Conservation (phyloP, 2,888 invertebrate species). For the Tenodera sinensis region DNA sequence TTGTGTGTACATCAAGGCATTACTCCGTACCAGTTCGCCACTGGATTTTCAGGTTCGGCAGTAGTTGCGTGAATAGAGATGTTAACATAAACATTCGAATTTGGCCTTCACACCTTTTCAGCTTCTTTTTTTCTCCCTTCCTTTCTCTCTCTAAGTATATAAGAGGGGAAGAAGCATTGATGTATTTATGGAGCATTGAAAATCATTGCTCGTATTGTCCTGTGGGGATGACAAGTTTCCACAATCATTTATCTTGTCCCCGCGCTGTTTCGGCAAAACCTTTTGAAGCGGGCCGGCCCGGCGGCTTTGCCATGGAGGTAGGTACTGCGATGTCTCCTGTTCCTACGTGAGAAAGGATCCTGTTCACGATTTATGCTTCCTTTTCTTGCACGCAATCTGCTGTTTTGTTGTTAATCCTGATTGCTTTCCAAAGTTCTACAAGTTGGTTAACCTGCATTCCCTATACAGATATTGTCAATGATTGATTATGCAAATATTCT, state of each 20-base stretch:
- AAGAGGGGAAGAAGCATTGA: conserved; percentile 14
- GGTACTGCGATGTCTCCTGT: background rate
- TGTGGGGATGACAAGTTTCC: background rate
- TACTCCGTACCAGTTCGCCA: background rate
- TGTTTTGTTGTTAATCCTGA: background rate
- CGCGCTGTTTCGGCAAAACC: background rate
- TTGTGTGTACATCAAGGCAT: background rate
- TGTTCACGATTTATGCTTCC: background rate
- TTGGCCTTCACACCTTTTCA: conserved; percentile 30
- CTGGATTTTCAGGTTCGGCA: background rate
- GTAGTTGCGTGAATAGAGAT: conserved; percentile 26
- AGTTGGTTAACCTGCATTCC: background rate
- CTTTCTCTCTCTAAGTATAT: background rate
- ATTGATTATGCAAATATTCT: no score
- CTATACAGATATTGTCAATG: no score
- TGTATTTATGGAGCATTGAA: conserved; percentile 31
- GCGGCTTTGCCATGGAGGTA: background rate
- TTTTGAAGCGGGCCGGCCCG: background rate
- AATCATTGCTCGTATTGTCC: conserved; percentile 30
- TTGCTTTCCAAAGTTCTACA: background rate
- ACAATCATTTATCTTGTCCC: conserved; percentile 26
- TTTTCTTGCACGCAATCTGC: background rate
- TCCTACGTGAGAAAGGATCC: background rate
- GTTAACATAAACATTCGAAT: conserved; percentile 31
- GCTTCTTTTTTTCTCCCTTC: background rate